Evolutionary conservation across 2,888 invertebrate genomes (phyloP).

Genomic region (Agonopterix alstromeriana): DNA sequence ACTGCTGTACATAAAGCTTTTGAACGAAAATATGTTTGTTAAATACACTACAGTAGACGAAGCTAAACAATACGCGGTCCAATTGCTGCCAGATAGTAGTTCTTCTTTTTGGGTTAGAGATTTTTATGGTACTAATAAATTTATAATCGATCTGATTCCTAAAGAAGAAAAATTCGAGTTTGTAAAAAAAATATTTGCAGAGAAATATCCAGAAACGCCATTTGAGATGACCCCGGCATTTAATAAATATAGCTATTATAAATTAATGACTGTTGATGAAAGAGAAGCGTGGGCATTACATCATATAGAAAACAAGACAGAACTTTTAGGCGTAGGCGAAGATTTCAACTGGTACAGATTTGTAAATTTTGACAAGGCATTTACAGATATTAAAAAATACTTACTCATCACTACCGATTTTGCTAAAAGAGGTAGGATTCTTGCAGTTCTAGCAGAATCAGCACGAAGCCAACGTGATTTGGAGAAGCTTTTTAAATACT

Average conservation of each 20-base stretch:
- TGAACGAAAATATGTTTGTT: conserved; percentile 23
- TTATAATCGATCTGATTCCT: conserved; percentile 21
- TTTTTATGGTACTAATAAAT: neutral
- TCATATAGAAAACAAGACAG: conserved; percentile 19
- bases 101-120: too few relatives aligned
- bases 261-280: conserved; percentile 18
- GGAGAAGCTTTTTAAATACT: conserved; percentile 35
- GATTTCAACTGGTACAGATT: conserved; percentile 43
- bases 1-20: conserved; percentile 25
- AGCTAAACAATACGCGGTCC: conserved; percentile 21
- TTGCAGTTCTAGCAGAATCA: conserved; percentile 27
- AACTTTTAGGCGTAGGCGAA: conserved; percentile 27
- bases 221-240: conserved; percentile 24
- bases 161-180: conserved; percentile 16
- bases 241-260: conserved; percentile 15
- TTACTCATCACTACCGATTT: conserved; percentile 25
- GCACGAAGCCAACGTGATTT: conserved; percentile 32
- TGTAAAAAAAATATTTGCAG: conserved; percentile 17
- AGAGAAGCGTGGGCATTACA: conserved; percentile 25
- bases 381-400: conserved; percentile 30
- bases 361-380: conserved; percentile 36
- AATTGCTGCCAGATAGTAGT: conserved; percentile 14
- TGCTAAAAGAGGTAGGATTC: conserved; percentile 25
- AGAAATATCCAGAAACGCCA: conserved; percentile 17
- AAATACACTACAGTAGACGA: conserved; percentile 30